Evolutionary conservation across 2,113 vertebrate species (phyloP).

Genomic region (Salvelinus alpinus): DNA sequence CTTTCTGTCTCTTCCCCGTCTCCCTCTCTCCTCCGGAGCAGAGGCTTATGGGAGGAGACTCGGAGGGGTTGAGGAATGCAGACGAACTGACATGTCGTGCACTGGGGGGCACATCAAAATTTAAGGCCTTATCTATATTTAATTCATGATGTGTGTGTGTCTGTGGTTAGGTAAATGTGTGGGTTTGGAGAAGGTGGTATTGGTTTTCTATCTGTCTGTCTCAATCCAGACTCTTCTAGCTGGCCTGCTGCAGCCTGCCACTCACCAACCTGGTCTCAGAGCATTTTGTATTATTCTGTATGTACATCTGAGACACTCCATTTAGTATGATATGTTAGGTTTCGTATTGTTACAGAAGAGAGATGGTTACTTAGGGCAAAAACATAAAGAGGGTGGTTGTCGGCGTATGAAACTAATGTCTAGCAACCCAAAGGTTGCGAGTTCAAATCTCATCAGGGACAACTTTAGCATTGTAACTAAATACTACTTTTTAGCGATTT

Average conservation of each 20-base stretch:
- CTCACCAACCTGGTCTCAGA: too few species aligned
- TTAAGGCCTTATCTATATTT: conserved; percentile 42
- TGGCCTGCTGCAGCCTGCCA: conserved; percentile 1
- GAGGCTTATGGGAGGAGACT: neutral
- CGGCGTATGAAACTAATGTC: too few species aligned
- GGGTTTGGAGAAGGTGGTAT: neutral
- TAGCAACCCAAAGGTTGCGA: too few species aligned
- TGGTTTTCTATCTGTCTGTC: neutral
- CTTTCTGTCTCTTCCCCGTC: neutral
- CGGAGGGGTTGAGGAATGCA: conserved; percentile 12
- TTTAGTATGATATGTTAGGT: too few species aligned
- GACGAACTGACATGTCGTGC: conserved; percentile 11
- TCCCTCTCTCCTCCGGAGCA: neutral
- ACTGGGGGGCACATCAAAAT: conserved; percentile 25
- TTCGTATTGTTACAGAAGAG: too few species aligned
- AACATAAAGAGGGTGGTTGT: too few species aligned
- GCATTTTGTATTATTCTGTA: too few species aligned
- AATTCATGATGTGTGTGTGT: conserved; percentile 1
- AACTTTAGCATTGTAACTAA: too few species aligned
- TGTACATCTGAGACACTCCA: too few species aligned
- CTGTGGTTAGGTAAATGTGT: neutral
- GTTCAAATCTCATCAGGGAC: too few species aligned
- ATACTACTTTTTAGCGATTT: too few species aligned
- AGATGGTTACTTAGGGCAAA: too few species aligned
- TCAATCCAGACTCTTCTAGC: conserved; percentile 29